phyloP scores from a whole-genome alignment of 2,113 vertebrate species.

The Chunga burmeisteri region DNA sequence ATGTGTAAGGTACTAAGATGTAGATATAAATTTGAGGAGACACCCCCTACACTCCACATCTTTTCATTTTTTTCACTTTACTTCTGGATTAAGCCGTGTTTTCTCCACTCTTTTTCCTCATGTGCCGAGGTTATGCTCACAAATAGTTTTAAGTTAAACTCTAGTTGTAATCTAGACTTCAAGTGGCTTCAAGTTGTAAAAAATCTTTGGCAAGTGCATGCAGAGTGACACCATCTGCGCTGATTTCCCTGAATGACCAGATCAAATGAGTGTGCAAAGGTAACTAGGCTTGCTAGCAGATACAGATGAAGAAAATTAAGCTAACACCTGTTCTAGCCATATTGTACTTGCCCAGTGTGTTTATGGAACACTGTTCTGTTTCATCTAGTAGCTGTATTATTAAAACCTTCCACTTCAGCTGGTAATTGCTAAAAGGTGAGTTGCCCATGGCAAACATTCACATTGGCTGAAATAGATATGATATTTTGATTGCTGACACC shows the following conservation, averaged over 20 bases:
- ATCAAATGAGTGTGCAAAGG: not conserved
- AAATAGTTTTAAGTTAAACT: not conserved
- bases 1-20: not conserved
- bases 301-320: slow-evolving; percentile 41
- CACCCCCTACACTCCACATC: accelerated
- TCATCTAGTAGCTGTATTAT: not conserved
- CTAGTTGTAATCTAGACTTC: not conserved
- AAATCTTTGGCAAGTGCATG: not conserved
- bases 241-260: not conserved
- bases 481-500: not conserved
- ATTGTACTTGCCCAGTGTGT: not conserved
- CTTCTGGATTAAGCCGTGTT: not conserved
- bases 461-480: not conserved
- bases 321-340: slow-evolving; percentile 15
- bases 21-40: not conserved
- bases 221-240: not conserved
- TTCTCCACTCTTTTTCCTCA: not conserved
- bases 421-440: not conserved
- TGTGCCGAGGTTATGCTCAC: not conserved
- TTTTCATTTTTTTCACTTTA: not conserved
- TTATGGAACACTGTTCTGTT: not conserved
- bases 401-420: not conserved
- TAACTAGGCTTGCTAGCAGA: slow-evolving; percentile 11
- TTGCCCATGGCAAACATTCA: not conserved
- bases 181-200: not conserved